phyloP scores from a whole-genome alignment of 2,797 vertebrate species.

The Tangara arthus region DNA sequence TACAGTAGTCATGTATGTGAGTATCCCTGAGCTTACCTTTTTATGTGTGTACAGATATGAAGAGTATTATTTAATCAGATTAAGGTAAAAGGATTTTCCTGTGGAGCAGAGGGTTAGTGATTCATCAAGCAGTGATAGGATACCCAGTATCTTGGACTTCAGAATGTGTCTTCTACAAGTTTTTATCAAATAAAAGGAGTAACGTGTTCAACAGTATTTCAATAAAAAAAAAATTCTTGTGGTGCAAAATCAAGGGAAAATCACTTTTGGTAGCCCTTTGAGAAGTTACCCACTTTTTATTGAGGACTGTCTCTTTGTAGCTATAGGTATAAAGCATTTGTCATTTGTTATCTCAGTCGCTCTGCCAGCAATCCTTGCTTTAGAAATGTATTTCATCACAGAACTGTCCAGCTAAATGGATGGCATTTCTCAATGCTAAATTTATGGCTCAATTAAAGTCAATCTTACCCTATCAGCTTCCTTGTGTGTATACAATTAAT shows the following conservation, averaged over 20 bases:
- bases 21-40: background rate
- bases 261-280: background rate
- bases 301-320: slow-evolving; percentile 8
- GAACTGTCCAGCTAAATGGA: slow-evolving; percentile 64
- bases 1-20: background rate
- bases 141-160: background rate
- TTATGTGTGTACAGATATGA: background rate
- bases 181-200: slow-evolving; percentile 17
- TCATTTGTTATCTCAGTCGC: slow-evolving; percentile 60
- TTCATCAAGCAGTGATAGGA: background rate
- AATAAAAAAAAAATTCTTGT: background rate
- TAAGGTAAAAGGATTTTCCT: background rate
- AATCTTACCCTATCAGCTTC: slow-evolving; percentile 63
- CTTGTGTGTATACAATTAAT: slow-evolving; percentile 70
- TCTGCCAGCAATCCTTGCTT: slow-evolving; percentile 17
- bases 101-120: background rate
- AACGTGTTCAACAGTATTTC: background rate
- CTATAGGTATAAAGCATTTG: slow-evolving; percentile 39
- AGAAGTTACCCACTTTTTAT: background rate
- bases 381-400: slow-evolving; percentile 67
- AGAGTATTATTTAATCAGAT: background rate
- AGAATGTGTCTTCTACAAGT: background rate
- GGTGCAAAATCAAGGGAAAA: background rate
- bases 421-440: slow-evolving; percentile 62
- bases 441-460: slow-evolving; percentile 72